Evolutionary conservation across 2,888 invertebrate species (phyloP).

Genomic region (Pristionchus entomophagus): DNA sequence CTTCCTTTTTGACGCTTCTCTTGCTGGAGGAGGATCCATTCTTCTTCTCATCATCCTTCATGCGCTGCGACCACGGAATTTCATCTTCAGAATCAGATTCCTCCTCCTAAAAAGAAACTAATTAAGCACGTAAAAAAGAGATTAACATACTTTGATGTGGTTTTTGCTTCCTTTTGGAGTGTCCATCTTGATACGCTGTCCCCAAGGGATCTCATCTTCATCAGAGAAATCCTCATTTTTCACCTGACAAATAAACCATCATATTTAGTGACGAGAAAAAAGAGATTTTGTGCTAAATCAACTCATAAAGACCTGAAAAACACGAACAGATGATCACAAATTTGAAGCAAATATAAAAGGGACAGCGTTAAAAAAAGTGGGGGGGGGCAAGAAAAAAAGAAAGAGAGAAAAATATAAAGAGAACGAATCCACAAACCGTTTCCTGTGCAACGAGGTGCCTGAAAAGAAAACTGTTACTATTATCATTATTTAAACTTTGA

Average conservation of each 20-base stretch:
- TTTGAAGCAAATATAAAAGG: background rate
- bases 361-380: too few species aligned
- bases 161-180: background rate
- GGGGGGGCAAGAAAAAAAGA: background rate
- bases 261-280: background rate
- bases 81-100: constrained; percentile 51
- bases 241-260: background rate
- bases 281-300: background rate
- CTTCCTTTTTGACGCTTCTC: constrained; percentile 51
- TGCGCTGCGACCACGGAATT: constrained; percentile 53
- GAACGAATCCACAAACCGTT: background rate
- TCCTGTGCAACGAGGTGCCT: background rate
- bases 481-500: too few species aligned
- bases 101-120: constrained; percentile 37
- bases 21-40: background rate
- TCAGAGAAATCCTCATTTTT: constrained; percentile 46
- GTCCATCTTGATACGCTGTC: constrained; percentile 45
- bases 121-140: background rate
- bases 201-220: constrained; percentile 50
- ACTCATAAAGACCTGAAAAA: background rate
- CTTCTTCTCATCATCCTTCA: constrained; percentile 42
- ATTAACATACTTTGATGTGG: background rate
- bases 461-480: background rate
- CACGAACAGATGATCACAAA: background rate
- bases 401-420: background rate